A percentile compares a stretch with the other conserved stretches of the same genome.
Conservation (phyloP, 2,113 vertebrate genomes). For the Sus scrofa region T2T-Sscrofa CM000830.6:32470501-32471000, state of each 20-base stretch:
- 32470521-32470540: not conserved
- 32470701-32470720: not conserved
- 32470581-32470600: constrained; percentile 8
- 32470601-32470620: not conserved
- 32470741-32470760: not conserved
- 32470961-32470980: not conserved
- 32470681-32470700: not conserved
- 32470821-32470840: not conserved
- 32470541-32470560: not conserved
- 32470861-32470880: not conserved
- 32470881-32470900: not conserved
- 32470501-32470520: not conserved
- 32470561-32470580: not conserved
- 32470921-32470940: not conserved
- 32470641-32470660: not conserved
- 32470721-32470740: not conserved
- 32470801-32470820: not conserved
- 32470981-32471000: not conserved
- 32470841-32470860: not conserved
- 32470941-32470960: not conserved
- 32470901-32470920: not conserved
- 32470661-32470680: not conserved
- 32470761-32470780: not conserved
- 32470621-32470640: not conserved
- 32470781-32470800: not conserved